phyloP scores from a whole-genome alignment of 2,797 vertebrate genomes.

The Peromyscus aztecus region DNA sequence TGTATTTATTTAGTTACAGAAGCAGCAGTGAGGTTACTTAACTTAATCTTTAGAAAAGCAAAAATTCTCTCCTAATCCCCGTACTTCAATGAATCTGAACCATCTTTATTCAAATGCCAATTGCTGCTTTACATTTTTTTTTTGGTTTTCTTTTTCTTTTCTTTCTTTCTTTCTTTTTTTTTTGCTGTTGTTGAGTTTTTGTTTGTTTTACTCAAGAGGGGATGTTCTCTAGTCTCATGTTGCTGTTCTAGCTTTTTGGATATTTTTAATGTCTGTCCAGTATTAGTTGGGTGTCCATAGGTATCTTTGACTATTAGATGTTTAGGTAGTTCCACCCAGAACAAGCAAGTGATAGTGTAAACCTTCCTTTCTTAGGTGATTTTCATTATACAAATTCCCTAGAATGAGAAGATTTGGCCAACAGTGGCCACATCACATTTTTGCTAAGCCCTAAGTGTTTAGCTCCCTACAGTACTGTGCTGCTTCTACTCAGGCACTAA shows the following conservation, averaged over 20 bases:
- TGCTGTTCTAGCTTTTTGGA: background rate
- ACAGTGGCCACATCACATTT: background rate
- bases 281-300: background rate
- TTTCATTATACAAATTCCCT: background rate
- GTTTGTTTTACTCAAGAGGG: background rate
- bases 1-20: conserved; percentile 43
- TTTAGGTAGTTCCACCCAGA: background rate
- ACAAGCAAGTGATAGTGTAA: background rate
- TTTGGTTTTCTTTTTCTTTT: background rate
- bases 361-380: background rate
- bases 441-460: background rate
- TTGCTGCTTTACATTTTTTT: background rate
- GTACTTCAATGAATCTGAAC: background rate
- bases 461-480: background rate
- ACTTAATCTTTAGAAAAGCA: background rate
- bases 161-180: no score
- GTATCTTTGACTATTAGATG: background rate
- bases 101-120: background rate
- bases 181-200: background rate
- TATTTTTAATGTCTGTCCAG: background rate
- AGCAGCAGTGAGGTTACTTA: background rate
- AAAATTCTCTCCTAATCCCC: background rate
- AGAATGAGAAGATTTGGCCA: background rate
- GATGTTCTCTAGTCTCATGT: background rate
- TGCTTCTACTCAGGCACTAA: background rate